These are phyloP conservation scores for Notolabrus celidotus DNA, from an alignment of 2,797 vertebrate species.

Conservation along the genomic window DNA sequence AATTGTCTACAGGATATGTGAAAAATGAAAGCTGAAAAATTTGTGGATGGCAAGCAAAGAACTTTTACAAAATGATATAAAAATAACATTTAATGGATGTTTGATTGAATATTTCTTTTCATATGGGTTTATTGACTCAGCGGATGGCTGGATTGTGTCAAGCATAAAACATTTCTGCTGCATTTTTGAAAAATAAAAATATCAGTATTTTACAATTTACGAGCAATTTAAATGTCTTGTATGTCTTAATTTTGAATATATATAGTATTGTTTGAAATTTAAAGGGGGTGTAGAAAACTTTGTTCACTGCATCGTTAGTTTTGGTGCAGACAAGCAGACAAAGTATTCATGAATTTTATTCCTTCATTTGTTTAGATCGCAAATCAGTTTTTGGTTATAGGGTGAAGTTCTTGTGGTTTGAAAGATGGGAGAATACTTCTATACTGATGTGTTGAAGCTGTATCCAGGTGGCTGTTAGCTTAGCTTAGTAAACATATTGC, in stretches of 20 bases:
- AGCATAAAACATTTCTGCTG: constrained; percentile 90
- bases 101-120: constrained; percentile 71
- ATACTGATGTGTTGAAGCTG: neutral
- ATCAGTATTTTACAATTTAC: constrained; percentile 95
- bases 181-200: constrained; percentile 96
- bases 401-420: neutral
- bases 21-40: constrained; percentile 69
- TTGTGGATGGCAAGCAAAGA: constrained; percentile 73
- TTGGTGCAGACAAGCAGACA: neutral
- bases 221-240: constrained; percentile 74
- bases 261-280: neutral
- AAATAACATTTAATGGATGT: constrained; percentile 71
- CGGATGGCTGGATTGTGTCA: constrained; percentile 80
- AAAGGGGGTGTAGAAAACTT: neutral
- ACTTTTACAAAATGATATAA: constrained; percentile 74
- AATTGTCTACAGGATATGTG: constrained; percentile 62
- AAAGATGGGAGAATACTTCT: neutral
- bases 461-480: neutral
- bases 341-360: no score
- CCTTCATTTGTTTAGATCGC: no score
- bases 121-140: constrained; percentile 77
- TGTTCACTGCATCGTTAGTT: neutral
- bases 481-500: constrained; percentile 8
- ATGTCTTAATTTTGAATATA: constrained; percentile 60
- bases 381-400: neutral